phyloP scores from a whole-genome alignment of 2,797 vertebrate genomes.

The Tinamus major region DNA sequence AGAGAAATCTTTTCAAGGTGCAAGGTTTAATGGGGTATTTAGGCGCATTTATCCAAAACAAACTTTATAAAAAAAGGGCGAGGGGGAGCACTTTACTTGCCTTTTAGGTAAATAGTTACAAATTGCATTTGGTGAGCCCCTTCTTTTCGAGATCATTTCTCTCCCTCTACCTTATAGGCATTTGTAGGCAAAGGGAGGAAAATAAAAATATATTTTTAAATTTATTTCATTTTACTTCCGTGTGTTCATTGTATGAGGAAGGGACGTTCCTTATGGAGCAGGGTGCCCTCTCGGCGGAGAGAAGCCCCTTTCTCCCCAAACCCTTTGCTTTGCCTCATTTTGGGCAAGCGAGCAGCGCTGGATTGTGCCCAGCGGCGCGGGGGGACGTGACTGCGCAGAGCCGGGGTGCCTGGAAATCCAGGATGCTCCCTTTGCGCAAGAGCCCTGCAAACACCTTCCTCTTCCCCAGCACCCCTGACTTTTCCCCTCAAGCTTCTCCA shows the following conservation, averaged over 20 bases:
- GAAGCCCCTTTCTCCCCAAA: background rate
- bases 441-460: background rate
- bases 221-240: background rate
- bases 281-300: background rate
- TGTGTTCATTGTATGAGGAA: background rate
- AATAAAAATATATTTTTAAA: background rate
- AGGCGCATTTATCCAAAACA: constrained; percentile 85
- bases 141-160: background rate
- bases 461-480: background rate
- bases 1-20: constrained; percentile 81
- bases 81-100: constrained; percentile 72
- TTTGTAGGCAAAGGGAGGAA: constrained; percentile 41
- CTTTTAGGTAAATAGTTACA: constrained; percentile 77
- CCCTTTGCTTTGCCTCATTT: background rate
- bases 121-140: constrained; percentile 49
- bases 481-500: too few relatives aligned
- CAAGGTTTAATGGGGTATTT: constrained; percentile 84
- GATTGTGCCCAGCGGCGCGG: background rate
- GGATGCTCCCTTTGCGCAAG: background rate
- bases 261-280: constrained; percentile 33
- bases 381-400: background rate
- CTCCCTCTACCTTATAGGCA: constrained; percentile 57
- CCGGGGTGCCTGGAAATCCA: background rate
- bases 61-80: constrained; percentile 64
- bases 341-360: background rate